These are phyloP conservation scores for Teleogryllus oceanicus DNA, from an alignment of 2,888 invertebrate genomes.

Conservation along the genomic window DNA sequence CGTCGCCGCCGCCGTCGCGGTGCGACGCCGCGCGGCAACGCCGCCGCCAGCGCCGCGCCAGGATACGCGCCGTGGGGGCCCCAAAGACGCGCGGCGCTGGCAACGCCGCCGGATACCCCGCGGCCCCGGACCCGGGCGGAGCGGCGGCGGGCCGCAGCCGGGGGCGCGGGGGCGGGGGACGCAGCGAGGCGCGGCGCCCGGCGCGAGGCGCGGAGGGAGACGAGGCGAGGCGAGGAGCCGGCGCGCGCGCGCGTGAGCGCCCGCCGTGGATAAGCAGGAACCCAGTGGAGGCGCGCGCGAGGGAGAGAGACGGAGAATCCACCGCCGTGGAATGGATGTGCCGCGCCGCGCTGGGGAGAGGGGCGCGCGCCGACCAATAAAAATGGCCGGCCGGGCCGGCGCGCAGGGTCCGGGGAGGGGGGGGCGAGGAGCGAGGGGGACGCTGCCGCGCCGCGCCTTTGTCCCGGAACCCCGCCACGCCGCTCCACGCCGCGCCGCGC, in stretches of 20 bases:
- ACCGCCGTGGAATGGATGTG: not conserved
- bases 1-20: not conserved
- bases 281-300: not conserved
- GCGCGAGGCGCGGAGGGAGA: not conserved
- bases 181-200: not conserved
- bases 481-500: no score
- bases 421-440: not conserved
- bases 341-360: not conserved
- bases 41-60: not conserved
- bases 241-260: not conserved
- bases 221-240: not conserved
- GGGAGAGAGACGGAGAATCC: not conserved
- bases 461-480: no score
- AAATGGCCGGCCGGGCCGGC: not conserved
- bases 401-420: no score
- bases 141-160: not conserved
- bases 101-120: slow-evolving; percentile 18
- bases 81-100: not conserved
- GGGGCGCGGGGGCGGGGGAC: not conserved
- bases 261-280: not conserved
- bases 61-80: not conserved
- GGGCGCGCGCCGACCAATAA: slow-evolving; percentile 9
- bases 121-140: not conserved
- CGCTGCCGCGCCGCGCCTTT: not conserved
- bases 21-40: not conserved